These are phyloP conservation scores for Thalassarche chlororhynchos DNA, from an alignment of 2,113 vertebrate genomes.

Conservation along the genomic window DNA sequence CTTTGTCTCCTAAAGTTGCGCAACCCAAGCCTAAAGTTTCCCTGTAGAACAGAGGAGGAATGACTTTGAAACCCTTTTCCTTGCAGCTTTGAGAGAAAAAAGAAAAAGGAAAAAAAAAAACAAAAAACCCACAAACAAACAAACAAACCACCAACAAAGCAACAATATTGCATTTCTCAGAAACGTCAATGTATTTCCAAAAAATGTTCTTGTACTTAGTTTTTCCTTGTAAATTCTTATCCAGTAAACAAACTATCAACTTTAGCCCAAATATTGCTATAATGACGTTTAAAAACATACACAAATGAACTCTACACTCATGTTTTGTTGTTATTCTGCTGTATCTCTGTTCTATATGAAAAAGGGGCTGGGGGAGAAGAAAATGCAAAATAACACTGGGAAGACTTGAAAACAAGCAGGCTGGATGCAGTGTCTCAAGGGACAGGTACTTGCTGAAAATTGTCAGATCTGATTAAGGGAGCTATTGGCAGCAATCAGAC, in stretches of 20 bases:
- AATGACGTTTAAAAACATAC: not conserved
- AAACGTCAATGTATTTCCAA: not conserved
- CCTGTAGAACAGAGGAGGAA: not conserved
- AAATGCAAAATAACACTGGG: not conserved
- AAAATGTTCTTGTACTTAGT: not conserved
- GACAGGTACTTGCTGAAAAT: constrained; percentile 44
- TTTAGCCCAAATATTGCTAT: constrained; percentile 33
- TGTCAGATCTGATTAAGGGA: constrained; percentile 75
- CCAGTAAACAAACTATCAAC: constrained; percentile 21
- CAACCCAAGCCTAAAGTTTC: not conserved
- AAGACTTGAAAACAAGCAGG: constrained; percentile 30
- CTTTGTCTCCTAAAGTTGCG: not conserved
- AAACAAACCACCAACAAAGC: not conserved
- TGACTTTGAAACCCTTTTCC: not conserved
- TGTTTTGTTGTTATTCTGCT: not conserved
- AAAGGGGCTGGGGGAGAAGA: not conserved
- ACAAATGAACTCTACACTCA: not conserved
- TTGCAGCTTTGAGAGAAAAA: not conserved
- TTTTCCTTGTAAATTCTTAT: constrained; percentile 36
- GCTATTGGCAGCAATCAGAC: constrained; percentile 71
- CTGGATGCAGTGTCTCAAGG: constrained; percentile 60
- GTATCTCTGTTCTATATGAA: not conserved
- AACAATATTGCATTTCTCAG: not conserved
- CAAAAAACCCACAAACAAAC: not conserved
- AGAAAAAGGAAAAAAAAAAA: not conserved